These are phyloP conservation scores for Genyomyrus donnyi DNA, from an alignment of 2,113 vertebrate species.

Conservation along the genomic window DNA sequence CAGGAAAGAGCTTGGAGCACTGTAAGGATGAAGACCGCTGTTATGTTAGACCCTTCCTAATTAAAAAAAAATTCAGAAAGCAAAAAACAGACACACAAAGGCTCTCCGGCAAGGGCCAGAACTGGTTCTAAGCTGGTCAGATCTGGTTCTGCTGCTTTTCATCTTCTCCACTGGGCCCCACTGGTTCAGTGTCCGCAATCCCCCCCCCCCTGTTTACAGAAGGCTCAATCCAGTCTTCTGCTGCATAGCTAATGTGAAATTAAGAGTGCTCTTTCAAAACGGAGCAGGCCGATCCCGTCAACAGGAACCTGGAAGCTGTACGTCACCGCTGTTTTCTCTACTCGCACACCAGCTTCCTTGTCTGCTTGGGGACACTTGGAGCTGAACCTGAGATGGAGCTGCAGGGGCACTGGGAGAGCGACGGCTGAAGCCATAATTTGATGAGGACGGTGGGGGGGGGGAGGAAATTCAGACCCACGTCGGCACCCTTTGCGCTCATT, in stretches of 20 bases:
- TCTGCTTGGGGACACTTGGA: neutral
- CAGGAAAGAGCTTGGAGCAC: slow-evolving; percentile 29
- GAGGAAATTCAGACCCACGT: slow-evolving; percentile 36
- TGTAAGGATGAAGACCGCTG: slow-evolving; percentile 40
- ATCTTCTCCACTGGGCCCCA: slow-evolving; percentile 39
- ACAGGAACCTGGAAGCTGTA: slow-evolving; percentile 48
- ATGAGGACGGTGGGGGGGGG: slow-evolving; percentile 5
- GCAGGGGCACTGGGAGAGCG: slow-evolving; percentile 42
- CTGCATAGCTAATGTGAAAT: slow-evolving; percentile 46
- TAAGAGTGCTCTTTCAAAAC: slow-evolving; percentile 36
- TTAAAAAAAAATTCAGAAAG: slow-evolving; percentile 45
- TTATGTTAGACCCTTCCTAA: slow-evolving; percentile 48
- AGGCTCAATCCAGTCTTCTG: slow-evolving; percentile 29
- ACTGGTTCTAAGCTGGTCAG: slow-evolving; percentile 63
- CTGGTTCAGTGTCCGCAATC: slow-evolving; percentile 38
- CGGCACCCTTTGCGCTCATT: slow-evolving; percentile 27
- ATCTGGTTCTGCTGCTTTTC: slow-evolving; percentile 59
- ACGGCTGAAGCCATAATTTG: neutral
- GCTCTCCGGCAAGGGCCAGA: slow-evolving; percentile 30
- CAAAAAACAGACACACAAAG: slow-evolving; percentile 51
- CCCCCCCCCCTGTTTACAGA: slow-evolving; percentile 26
- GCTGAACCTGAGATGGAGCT: slow-evolving; percentile 12
- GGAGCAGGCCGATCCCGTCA: slow-evolving; percentile 34
- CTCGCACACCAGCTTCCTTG: slow-evolving; percentile 32
- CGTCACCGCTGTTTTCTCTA: slow-evolving; percentile 45